A percentile compares a stretch with the other conserved stretches of the same genome.
phyloP scores from a whole-genome alignment of 2,888 invertebrate genomes.

The Herminia tarsipennalis region DNA sequence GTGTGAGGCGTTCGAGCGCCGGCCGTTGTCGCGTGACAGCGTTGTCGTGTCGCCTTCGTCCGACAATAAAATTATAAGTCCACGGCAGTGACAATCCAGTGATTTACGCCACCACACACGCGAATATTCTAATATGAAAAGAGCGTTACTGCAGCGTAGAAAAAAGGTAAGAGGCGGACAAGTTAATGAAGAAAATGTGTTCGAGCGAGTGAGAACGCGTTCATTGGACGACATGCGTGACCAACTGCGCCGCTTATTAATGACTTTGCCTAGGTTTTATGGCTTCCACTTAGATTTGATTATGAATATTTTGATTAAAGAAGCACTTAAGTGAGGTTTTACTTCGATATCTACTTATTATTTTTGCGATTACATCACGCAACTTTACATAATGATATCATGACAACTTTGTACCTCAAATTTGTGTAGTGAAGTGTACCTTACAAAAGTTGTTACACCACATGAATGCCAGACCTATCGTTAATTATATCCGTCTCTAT shows the following conservation, averaged over 20 bases:
- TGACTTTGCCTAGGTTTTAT: slow-evolving; percentile 44
- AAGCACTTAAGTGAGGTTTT: slow-evolving; percentile 13
- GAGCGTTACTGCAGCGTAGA: slow-evolving; percentile 69
- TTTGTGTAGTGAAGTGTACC: too few relatives aligned
- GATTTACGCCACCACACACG: slow-evolving; percentile 83
- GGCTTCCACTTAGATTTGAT: slow-evolving; percentile 35
- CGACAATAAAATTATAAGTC: slow-evolving; percentile 86
- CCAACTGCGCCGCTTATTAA: slow-evolving; percentile 53
- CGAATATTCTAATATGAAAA: slow-evolving; percentile 81
- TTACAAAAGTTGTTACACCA: too few relatives aligned
- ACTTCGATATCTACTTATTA: slow-evolving; percentile 1
- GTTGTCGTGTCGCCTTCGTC: slow-evolving; percentile 78
- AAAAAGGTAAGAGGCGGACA: slow-evolving; percentile 77
- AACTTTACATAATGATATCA: too few relatives aligned
- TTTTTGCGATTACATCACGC: background rate
- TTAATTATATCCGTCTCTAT: too few relatives aligned
- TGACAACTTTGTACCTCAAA: too few relatives aligned
- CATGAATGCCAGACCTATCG: too few relatives aligned
- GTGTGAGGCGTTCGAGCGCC: slow-evolving; percentile 57
- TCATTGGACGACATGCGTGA: slow-evolving; percentile 66
- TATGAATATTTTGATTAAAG: slow-evolving; percentile 39
- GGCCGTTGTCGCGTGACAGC: slow-evolving; percentile 69
- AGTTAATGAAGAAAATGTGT: slow-evolving; percentile 80
- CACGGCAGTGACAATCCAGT: slow-evolving; percentile 84
- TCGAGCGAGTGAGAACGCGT: slow-evolving; percentile 61